Conservation (phyloP, 2,113 vertebrate species). For the Paramisgurnus dabryanus region DNA sequence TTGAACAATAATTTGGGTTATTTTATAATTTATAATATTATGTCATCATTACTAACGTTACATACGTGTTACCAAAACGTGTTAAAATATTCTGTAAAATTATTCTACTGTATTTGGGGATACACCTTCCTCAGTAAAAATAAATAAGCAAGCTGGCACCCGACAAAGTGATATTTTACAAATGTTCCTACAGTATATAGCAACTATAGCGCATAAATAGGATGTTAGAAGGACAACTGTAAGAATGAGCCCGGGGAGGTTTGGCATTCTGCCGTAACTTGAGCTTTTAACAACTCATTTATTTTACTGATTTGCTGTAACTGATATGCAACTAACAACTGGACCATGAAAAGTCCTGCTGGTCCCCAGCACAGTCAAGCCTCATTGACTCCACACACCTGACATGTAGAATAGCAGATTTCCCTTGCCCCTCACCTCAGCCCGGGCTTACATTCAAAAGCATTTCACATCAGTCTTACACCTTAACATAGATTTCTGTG, state of each 20-base stretch:
- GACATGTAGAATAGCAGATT: conserved; percentile 53
- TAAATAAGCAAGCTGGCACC: background rate
- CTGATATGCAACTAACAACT: conserved; percentile 61
- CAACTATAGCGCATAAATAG: conserved; percentile 26
- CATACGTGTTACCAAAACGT: too few relatives aligned
- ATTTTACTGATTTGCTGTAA: conserved; percentile 68
- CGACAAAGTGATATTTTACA: conserved; percentile 15
- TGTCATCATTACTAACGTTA: too few relatives aligned
- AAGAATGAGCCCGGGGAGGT: conserved; percentile 49
- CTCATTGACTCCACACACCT: conserved; percentile 63
- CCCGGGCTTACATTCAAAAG: conserved; percentile 17
- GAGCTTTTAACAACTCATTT: conserved; percentile 69
- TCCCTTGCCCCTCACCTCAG: conserved; percentile 29
- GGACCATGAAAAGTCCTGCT: conserved; percentile 68
- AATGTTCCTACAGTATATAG: conserved; percentile 1
- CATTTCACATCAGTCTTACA: conserved; percentile 40
- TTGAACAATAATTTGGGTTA: too few relatives aligned
- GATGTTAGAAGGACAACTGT: conserved; percentile 41
- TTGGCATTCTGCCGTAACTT: conserved; percentile 59
- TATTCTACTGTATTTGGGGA: background rate
- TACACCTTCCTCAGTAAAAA: background rate
- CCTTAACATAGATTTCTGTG: conserved; percentile 34
- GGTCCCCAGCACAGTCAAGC: conserved; percentile 58
- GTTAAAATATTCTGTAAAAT: too few relatives aligned
- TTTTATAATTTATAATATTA: too few relatives aligned